Evolutionary conservation across 2,797 vertebrate genomes (phyloP).

Genomic region (Spheniscus humboldti): DNA sequence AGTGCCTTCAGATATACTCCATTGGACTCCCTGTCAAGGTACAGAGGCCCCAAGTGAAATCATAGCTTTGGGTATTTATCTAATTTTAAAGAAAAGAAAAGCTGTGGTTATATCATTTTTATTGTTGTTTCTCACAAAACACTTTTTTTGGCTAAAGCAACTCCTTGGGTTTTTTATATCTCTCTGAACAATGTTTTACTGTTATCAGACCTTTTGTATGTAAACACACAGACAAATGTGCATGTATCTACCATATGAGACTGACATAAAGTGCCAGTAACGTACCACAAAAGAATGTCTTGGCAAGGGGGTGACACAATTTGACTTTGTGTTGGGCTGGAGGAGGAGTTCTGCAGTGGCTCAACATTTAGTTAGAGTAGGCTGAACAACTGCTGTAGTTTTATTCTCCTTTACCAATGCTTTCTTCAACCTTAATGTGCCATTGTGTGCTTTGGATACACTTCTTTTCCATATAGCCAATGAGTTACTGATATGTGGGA

Average conservation of each 20-base stretch:
- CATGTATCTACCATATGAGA: slow-evolving; percentile 67
- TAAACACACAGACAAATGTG: slow-evolving; percentile 69
- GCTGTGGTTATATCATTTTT: slow-evolving; percentile 78
- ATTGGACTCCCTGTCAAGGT: slow-evolving; percentile 57
- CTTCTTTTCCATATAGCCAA: neutral
- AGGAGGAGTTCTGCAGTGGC: neutral
- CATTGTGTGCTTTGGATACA: slow-evolving; percentile 7
- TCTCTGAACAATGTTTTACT: slow-evolving; percentile 63
- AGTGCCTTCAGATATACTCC: slow-evolving; percentile 89
- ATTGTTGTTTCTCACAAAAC: slow-evolving; percentile 74
- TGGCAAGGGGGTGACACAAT: neutral
- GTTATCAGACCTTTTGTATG: slow-evolving; percentile 69
- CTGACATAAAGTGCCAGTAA: slow-evolving; percentile 72
- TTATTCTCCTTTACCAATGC: slow-evolving; percentile 25
- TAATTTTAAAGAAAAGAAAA: slow-evolving; percentile 71
- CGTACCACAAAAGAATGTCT: slow-evolving; percentile 25
- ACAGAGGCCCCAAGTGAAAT: slow-evolving; percentile 66
- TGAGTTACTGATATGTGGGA: neutral
- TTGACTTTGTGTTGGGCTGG: neutral
- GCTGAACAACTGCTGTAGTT: neutral
- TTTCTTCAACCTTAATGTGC: slow-evolving; percentile 39
- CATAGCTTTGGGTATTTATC: slow-evolving; percentile 66
- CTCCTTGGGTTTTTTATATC: slow-evolving; percentile 72
- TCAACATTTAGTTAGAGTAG: slow-evolving; percentile 7
- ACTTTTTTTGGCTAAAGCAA: slow-evolving; percentile 78